These are phyloP conservation scores for Papilio glaucus DNA, from an alignment of 1,140 invertebrate genomes.

Conservation along the genomic window DNA sequence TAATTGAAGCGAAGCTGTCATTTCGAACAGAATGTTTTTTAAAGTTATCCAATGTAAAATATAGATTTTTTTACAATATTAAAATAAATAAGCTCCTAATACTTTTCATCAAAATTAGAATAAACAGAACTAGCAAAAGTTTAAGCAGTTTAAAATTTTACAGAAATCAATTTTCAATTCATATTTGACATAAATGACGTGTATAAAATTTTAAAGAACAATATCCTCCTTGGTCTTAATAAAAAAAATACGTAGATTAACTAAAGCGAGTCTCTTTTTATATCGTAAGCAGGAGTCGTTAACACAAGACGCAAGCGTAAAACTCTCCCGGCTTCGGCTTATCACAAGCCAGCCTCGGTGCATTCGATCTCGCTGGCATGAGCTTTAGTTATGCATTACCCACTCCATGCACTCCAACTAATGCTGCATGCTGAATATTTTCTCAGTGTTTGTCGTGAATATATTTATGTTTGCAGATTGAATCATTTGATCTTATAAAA, in stretches of 20 bases:
- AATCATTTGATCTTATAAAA: neutral
- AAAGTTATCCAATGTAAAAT: neutral
- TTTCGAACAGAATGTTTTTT: neutral
- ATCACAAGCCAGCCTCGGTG: constrained; percentile 4
- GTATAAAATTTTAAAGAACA: too few relatives aligned
- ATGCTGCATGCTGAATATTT: neutral
- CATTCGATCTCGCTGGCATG: neutral
- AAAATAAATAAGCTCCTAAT: too few relatives aligned
- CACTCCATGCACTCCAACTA: constrained; percentile 2
- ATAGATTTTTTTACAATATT: too few relatives aligned
- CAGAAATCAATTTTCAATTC: too few relatives aligned
- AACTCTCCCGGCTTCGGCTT: neutral
- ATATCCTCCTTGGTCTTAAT: too few relatives aligned
- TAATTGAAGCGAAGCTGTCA: neutral
- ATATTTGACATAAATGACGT: too few relatives aligned
- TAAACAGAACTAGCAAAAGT: too few relatives aligned
- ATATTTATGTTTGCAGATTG: neutral
- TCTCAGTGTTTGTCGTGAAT: neutral
- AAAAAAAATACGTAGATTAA: too few relatives aligned
- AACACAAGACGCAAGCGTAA: neutral
- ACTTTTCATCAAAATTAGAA: too few relatives aligned
- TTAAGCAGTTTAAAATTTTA: too few relatives aligned
- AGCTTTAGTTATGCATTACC: constrained; percentile 15
- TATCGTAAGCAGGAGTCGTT: neutral
- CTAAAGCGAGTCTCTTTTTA: too few relatives aligned